Evolutionary conservation across 2,888 invertebrate species (phyloP).

Genomic region (Plebejus argus): DNA sequence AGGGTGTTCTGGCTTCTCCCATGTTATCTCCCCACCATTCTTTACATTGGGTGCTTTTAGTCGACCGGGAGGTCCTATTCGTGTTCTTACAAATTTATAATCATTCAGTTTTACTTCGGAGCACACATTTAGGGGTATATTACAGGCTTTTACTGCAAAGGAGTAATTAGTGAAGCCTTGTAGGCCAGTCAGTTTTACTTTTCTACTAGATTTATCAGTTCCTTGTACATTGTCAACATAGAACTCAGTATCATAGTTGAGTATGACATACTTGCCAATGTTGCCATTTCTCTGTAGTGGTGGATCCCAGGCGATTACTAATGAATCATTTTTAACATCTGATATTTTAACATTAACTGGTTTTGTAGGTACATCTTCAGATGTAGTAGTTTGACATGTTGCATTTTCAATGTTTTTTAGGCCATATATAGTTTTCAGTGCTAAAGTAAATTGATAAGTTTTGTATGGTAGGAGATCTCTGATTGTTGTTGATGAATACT

Average conservation of each 20-base stretch:
- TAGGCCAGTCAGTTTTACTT: constrained; percentile 62
- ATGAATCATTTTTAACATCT: constrained; percentile 82
- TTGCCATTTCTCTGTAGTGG: constrained; percentile 88
- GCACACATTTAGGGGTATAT: constrained; percentile 78
- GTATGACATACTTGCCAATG: constrained; percentile 84
- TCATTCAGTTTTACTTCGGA: constrained; percentile 77
- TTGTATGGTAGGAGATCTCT: constrained; percentile 86
- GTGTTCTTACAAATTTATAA: constrained; percentile 78
- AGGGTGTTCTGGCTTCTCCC: constrained; percentile 73
- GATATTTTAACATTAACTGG: constrained; percentile 82
- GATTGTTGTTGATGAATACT: constrained; percentile 79
- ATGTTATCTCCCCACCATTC: constrained; percentile 62
- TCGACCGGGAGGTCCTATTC: constrained; percentile 81
- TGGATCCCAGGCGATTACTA: constrained; percentile 84
- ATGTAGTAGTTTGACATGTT: constrained; percentile 84
- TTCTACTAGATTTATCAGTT: constrained; percentile 54
- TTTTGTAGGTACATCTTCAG: constrained; percentile 83
- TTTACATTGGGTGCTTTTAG: constrained; percentile 57
- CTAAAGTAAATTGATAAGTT: constrained; percentile 86
- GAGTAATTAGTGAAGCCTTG: constrained; percentile 84
- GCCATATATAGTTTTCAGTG: constrained; percentile 78
- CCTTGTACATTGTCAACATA: constrained; percentile 53
- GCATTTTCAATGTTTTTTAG: constrained; percentile 66
- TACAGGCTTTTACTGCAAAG: constrained; percentile 87
- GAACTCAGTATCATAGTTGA: constrained; percentile 64